Conservation (phyloP, 1,140 invertebrate genomes). For the Trissolcus basalis region DNA sequence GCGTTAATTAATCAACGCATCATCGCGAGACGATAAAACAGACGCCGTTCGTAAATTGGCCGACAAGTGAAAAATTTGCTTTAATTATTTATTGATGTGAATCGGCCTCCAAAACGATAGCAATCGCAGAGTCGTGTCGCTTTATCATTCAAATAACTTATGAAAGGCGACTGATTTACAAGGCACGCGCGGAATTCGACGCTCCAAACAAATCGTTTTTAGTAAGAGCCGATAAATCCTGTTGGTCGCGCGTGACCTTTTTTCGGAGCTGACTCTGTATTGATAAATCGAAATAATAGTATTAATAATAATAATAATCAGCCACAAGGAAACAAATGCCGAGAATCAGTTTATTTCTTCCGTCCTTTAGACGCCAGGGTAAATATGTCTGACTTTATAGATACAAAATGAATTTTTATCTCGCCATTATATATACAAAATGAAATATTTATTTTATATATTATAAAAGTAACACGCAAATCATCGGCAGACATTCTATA, state of each 20-base stretch:
- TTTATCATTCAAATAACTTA: constrained; percentile 9
- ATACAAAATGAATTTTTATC: too few species aligned
- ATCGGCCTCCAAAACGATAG: constrained; percentile 9
- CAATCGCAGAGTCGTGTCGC: constrained; percentile 24
- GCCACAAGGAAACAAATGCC: too few species aligned
- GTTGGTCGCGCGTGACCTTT: constrained; percentile 22
- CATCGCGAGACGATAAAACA: background rate
- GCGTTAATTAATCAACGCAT: constrained; percentile 30
- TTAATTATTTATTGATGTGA: constrained; percentile 28
- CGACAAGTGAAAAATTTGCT: constrained; percentile 26
- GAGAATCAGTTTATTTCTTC: too few species aligned
- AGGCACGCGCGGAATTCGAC: constrained; percentile 34
- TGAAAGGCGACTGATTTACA: constrained; percentile 35
- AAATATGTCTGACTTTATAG: too few species aligned
- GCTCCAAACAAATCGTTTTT: constrained; percentile 28
- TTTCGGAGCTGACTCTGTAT: constrained; percentile 22
- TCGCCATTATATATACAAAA: too few species aligned
- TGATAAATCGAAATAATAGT: background rate
- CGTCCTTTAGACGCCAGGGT: too few species aligned
- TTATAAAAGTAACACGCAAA: too few species aligned
- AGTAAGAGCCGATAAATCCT: constrained; percentile 31
- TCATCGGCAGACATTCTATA: too few species aligned
- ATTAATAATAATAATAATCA: too few species aligned
- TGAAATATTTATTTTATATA: too few species aligned
- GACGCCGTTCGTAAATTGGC: constrained; percentile 20